These are phyloP conservation scores for Leptinotarsa lineolata DNA, from an alignment of 1,140 invertebrate species.

Conservation along the genomic window DNA sequence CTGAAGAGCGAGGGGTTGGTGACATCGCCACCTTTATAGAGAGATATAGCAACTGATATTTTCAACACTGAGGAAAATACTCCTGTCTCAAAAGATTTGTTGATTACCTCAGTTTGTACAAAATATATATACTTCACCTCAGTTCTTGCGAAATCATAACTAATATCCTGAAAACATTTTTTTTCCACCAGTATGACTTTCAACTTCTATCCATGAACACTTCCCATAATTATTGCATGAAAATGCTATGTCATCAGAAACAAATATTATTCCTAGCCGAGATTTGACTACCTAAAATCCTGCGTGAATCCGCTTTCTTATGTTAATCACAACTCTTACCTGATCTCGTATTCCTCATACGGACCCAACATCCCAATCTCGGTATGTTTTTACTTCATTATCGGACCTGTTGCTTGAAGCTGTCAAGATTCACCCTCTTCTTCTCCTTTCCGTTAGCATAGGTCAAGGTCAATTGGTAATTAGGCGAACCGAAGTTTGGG, in stretches of 20 bases:
- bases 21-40: too few relatives aligned
- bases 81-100: too few relatives aligned
- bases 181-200: too few relatives aligned
- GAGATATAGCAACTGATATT: too few relatives aligned
- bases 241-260: background rate
- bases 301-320: background rate
- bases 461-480: background rate
- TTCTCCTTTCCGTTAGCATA: background rate
- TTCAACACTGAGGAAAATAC: too few relatives aligned
- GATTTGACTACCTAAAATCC: background rate
- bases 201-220: too few relatives aligned
- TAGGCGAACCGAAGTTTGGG: background rate
- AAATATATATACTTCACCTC: too few relatives aligned
- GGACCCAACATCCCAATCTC: background rate
- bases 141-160: too few relatives aligned
- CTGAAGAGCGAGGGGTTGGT: too few relatives aligned
- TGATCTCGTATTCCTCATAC: background rate
- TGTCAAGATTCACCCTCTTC: constrained; percentile 2
- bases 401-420: constrained; percentile 1
- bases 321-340: constrained; percentile 1
- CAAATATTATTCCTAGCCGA: background rate
- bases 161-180: too few relatives aligned
- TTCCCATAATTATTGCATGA: background rate
- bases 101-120: too few relatives aligned
- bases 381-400: background rate